These are phyloP conservation scores for Acrossocheilus fasciatus DNA, from an alignment of 2,797 vertebrate species.

Conservation along the genomic window DNA sequence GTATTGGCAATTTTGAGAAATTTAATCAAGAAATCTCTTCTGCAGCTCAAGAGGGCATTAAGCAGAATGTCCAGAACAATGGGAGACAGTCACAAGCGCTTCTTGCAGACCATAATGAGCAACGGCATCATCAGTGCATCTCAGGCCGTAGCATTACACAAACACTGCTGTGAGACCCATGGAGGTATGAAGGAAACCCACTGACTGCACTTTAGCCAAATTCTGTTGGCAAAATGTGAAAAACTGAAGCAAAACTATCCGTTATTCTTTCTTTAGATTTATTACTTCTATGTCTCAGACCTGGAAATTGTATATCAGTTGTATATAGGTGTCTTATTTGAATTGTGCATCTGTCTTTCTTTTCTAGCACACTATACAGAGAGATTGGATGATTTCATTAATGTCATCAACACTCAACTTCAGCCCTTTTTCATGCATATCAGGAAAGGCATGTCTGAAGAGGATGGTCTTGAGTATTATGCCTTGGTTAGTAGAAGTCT, in stretches of 20 bases:
- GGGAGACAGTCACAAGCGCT: slow-evolving; percentile 86
- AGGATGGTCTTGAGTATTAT: slow-evolving; percentile 82
- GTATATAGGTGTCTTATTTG: not conserved
- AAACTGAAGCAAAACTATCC: not conserved
- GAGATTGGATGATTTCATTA: slow-evolving; percentile 88
- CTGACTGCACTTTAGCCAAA: not conserved
- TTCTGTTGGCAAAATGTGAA: not conserved
- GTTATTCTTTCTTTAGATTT: not conserved
- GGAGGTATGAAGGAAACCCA: slow-evolving; percentile 74
- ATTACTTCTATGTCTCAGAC: not conserved
- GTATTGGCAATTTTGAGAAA: not conserved
- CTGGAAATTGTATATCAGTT: not conserved
- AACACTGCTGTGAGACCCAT: slow-evolving; percentile 82
- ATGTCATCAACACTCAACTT: slow-evolving; percentile 84
- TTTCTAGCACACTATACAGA: slow-evolving; percentile 80
- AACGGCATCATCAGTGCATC: slow-evolving; percentile 82
- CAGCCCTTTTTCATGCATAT: slow-evolving; percentile 93
- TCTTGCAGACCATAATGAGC: slow-evolving; percentile 89
- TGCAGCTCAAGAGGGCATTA: not conserved
- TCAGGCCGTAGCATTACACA: slow-evolving; percentile 75
- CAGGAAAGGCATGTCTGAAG: slow-evolving; percentile 87
- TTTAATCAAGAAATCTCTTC: not conserved
- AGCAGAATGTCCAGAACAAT: slow-evolving; percentile 74
- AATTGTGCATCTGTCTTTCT: not conserved
- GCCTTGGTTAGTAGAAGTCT: slow-evolving; percentile 81